Evolutionary conservation across 2,888 invertebrate species (phyloP).

Genomic region (Phania funesta): DNA sequence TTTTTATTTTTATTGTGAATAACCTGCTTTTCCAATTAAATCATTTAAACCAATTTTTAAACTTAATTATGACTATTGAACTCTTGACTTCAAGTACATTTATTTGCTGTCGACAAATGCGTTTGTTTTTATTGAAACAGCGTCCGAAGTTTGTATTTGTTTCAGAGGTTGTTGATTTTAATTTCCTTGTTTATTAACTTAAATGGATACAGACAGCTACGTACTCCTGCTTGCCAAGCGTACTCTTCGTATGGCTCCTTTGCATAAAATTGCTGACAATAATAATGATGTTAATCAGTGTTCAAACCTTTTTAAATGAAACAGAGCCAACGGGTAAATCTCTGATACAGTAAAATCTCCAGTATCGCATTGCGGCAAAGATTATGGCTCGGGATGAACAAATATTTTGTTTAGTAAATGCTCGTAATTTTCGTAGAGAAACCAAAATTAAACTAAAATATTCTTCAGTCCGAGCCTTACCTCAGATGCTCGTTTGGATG

Average conservation of each 20-base stretch:
- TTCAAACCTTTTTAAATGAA: background rate
- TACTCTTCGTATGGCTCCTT: background rate
- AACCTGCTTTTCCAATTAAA: background rate
- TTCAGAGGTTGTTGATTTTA: conserved; percentile 1
- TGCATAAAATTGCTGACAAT: conserved; percentile 35
- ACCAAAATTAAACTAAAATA: too few relatives aligned
- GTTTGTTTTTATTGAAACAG: conserved; percentile 17
- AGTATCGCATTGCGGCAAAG: background rate
- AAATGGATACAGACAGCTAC: background rate
- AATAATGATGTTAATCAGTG: conserved; percentile 53
- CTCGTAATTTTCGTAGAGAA: too few relatives aligned
- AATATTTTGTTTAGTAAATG: too few relatives aligned
- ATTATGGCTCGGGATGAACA: too few relatives aligned
- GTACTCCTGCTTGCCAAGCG: background rate
- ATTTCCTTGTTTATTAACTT: conserved; percentile 33
- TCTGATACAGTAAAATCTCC: background rate
- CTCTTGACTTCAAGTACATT: conserved; percentile 15
- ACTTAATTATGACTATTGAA: conserved; percentile 14
- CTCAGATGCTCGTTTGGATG: too few relatives aligned
- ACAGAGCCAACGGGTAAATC: background rate
- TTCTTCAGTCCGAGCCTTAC: too few relatives aligned
- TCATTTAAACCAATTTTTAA: background rate
- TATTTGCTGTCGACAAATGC: conserved; percentile 10
- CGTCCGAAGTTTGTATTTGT: conserved; percentile 16
- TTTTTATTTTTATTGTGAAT: background rate